These are phyloP conservation scores for Luffia ferchaultella DNA, from an alignment of 2,888 invertebrate species.

Conservation along the genomic window DNA sequence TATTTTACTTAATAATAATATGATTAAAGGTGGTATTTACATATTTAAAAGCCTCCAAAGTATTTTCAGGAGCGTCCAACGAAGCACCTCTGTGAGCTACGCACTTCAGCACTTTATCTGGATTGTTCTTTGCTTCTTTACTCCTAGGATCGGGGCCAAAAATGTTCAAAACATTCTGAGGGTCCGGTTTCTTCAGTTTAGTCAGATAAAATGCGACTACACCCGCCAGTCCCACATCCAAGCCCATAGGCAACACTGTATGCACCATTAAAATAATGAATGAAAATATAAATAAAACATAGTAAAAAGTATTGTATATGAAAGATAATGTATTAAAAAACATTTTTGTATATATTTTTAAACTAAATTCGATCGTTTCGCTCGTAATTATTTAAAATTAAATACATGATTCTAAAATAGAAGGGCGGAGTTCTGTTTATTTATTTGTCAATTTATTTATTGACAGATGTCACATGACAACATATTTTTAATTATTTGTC, in stretches of 20 bases:
- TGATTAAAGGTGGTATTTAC: no score
- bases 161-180: constrained; percentile 45
- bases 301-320: constrained; percentile 29
- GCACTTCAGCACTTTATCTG: constrained; percentile 62
- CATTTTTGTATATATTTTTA: constrained; percentile 26
- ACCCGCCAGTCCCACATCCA: constrained; percentile 43
- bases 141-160: constrained; percentile 60
- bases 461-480: neutral
- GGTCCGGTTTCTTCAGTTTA: constrained; percentile 41
- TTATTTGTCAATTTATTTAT: neutral
- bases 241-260: constrained; percentile 45
- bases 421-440: neutral
- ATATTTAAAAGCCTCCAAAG: constrained; percentile 74
- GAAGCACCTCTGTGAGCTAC: constrained; percentile 81
- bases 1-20: no score
- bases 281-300: constrained; percentile 28
- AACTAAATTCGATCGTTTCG: neutral
- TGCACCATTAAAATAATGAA: constrained; percentile 33
- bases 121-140: constrained; percentile 41
- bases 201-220: constrained; percentile 41
- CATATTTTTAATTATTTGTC: neutral
- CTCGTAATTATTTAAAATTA: neutral
- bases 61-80: constrained; percentile 83
- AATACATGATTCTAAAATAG: neutral
- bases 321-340: constrained; percentile 31